Conservation (phyloP, 2,888 invertebrate species). For the Saturnia pavonia region DNA sequence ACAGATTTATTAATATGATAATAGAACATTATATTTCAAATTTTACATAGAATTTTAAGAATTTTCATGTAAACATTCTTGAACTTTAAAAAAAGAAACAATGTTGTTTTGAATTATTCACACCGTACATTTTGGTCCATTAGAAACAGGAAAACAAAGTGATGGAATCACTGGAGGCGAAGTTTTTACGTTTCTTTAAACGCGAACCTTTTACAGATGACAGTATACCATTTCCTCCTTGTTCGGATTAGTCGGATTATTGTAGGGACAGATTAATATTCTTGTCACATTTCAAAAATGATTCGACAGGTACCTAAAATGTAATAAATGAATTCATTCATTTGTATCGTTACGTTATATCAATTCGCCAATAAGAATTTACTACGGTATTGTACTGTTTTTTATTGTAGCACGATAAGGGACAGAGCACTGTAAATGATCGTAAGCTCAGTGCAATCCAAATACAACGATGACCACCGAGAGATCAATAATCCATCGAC, state of each 20-base stretch:
- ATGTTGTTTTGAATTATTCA: slow-evolving; percentile 14
- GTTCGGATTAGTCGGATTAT: slow-evolving; percentile 24
- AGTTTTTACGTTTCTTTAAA: slow-evolving; percentile 23
- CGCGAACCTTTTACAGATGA: slow-evolving; percentile 26
- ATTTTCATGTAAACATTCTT: neutral
- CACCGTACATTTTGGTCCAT: slow-evolving; percentile 19
- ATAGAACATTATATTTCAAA: neutral
- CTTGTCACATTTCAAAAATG: slow-evolving; percentile 24
- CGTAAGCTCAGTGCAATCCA: too few relatives aligned
- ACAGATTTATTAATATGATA: too few relatives aligned
- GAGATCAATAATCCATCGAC: too few relatives aligned
- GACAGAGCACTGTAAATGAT: neutral
- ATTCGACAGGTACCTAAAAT: slow-evolving; percentile 6
- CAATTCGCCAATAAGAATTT: neutral
- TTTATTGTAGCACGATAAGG: too few relatives aligned
- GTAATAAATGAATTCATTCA: slow-evolving; percentile 7
- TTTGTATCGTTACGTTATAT: neutral
- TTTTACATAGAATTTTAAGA: neutral
- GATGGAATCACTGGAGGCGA: slow-evolving; percentile 19
- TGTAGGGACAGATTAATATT: slow-evolving; percentile 25
- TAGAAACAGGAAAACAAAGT: slow-evolving; percentile 21
- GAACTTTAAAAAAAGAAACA: neutral
- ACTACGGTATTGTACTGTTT: neutral
- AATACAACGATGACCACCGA: too few relatives aligned
- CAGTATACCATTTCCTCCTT: slow-evolving; percentile 26